These are phyloP conservation scores for Phyllostomus hastatus DNA, from an alignment of 2,113 vertebrate genomes.

Conservation along the genomic window DNA sequence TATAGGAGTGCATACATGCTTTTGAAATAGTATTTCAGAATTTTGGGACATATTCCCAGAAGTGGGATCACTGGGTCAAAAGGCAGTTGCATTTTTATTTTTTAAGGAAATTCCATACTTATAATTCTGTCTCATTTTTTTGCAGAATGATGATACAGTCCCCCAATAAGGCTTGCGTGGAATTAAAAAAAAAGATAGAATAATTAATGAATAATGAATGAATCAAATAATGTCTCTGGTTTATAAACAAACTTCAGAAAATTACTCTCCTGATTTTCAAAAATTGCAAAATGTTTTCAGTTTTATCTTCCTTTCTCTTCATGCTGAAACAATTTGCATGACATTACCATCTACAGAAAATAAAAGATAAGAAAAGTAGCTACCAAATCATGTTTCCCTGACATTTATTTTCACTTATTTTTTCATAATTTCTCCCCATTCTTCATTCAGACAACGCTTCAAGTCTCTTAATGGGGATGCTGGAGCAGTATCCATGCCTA, in stretches of 20 bases:
- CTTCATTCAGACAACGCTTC: not conserved
- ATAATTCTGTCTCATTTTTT: not conserved
- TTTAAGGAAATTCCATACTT: too few relatives aligned
- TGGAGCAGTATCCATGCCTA: not conserved
- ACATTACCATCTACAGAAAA: not conserved
- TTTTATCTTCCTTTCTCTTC: not conserved
- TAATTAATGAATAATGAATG: not conserved
- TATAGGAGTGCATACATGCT: too few relatives aligned
- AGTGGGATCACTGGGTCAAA: too few relatives aligned
- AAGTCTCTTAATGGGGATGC: not conserved
- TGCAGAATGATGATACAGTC: not conserved
- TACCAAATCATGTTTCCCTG: not conserved
- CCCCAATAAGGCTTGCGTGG: not conserved
- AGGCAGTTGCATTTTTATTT: too few relatives aligned
- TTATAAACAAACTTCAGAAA: not conserved
- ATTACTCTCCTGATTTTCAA: not conserved
- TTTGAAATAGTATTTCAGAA: too few relatives aligned
- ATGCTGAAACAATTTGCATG: not conserved
- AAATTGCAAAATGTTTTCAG: not conserved
- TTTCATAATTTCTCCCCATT: not conserved
- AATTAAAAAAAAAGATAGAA: not conserved
- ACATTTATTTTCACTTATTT: not conserved
- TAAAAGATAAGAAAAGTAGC: not conserved
- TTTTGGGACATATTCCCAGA: too few relatives aligned
- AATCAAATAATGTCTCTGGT: not conserved